phyloP scores from a whole-genome alignment of 2,888 invertebrate genomes.

The Cosmorhoe ocellata region DNA sequence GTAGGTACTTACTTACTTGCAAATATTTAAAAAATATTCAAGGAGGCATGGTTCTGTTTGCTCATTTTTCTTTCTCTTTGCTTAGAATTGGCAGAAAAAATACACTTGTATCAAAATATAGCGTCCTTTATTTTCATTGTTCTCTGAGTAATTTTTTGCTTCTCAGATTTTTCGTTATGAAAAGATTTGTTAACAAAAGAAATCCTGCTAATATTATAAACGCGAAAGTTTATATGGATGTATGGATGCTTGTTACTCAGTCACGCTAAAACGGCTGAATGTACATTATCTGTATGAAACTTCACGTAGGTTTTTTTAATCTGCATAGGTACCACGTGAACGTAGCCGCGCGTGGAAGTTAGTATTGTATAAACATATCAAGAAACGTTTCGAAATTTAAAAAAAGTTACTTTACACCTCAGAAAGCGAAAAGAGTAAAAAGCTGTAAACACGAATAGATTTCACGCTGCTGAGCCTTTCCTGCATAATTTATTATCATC shows the following conservation, averaged over 20 bases:
- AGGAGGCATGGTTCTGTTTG: slow-evolving; percentile 19
- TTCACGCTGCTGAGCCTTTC: slow-evolving; percentile 27
- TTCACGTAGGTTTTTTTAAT: too few relatives aligned
- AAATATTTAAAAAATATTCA: slow-evolving; percentile 22
- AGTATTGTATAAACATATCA: too few relatives aligned
- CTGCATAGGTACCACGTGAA: too few relatives aligned
- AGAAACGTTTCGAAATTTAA: too few relatives aligned
- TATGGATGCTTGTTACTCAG: too few relatives aligned
- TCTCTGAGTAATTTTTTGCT: slow-evolving; percentile 11
- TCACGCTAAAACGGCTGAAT: too few relatives aligned
- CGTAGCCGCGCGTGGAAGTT: too few relatives aligned
- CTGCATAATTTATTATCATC: slow-evolving; percentile 37
- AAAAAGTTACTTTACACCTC: neutral
- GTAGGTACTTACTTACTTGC: too few relatives aligned
- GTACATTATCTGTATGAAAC: too few relatives aligned
- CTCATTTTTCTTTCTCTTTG: slow-evolving; percentile 17
- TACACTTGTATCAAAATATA: slow-evolving; percentile 16
- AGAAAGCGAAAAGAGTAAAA: slow-evolving; percentile 22
- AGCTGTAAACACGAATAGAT: slow-evolving; percentile 33
- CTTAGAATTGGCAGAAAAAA: slow-evolving; percentile 18
- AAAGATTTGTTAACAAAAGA: neutral
- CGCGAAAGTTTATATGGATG: too few relatives aligned
- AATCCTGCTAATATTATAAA: too few relatives aligned
- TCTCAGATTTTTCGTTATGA: slow-evolving; percentile 5
- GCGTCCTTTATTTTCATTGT: slow-evolving; percentile 13